A percentile compares a stretch with the other conserved stretches of the same genome.
phyloP scores from a whole-genome alignment of 2,888 invertebrate species.

The Oscheius onirici region DNA sequence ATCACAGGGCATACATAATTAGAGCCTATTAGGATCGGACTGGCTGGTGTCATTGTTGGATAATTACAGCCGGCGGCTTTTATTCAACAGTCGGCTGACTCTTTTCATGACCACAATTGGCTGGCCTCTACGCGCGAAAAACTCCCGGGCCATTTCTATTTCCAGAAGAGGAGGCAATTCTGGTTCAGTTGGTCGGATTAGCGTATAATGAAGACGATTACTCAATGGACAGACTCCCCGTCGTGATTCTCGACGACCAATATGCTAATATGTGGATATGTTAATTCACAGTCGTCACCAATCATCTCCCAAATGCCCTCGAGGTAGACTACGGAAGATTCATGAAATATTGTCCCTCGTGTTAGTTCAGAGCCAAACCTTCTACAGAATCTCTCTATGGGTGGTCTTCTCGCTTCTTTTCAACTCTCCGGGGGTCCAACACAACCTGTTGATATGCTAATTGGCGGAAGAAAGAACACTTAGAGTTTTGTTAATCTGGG shows the following conservation, averaged over 20 bases:
- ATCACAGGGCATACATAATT: background rate
- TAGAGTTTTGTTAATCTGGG: constrained; percentile 1
- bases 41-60: constrained; percentile 17
- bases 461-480: background rate
- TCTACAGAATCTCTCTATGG: too few species aligned
- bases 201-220: constrained; percentile 13
- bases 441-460: constrained; percentile 15
- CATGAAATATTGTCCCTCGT: background rate
- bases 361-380: too few species aligned
- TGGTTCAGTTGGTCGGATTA: constrained; percentile 3
- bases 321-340: background rate
- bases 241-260: constrained; percentile 26
- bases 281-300: constrained; percentile 3
- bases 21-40: background rate
- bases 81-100: constrained; percentile 25
- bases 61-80: constrained; percentile 30
- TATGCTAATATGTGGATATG: constrained; percentile 21
- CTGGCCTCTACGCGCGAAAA: constrained; percentile 27
- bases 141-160: background rate
- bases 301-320: constrained; percentile 2
- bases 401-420: constrained; percentile 11
- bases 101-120: constrained; percentile 29
- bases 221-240: constrained; percentile 16
- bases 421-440: constrained; percentile 1
- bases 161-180: background rate